Evolutionary conservation across 2,113 vertebrate species (phyloP).

Genomic region (Athene cunicularia): DNA sequence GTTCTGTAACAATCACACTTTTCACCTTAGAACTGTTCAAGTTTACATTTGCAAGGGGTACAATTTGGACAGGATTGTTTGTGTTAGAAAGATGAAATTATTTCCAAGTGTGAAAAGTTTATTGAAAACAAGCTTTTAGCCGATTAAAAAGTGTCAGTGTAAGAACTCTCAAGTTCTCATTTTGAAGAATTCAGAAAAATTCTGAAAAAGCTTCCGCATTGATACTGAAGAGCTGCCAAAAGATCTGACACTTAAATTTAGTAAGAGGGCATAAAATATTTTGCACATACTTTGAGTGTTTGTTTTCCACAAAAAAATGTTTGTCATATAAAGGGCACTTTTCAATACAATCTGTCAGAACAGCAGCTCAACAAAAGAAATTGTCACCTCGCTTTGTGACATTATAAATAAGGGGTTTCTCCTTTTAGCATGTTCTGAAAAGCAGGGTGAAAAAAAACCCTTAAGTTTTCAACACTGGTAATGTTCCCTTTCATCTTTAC

Average conservation of each 20-base stretch:
- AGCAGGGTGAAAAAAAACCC: background rate
- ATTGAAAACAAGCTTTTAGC: background rate
- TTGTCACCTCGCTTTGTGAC: slow-evolving; percentile 60
- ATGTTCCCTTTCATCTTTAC: slow-evolving; percentile 16
- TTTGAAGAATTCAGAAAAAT: slow-evolving; percentile 17
- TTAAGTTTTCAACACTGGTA: background rate
- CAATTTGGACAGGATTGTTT: background rate
- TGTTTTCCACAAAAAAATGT: slow-evolving; percentile 52
- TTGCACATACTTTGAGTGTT: slow-evolving; percentile 52
- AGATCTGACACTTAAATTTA: slow-evolving; percentile 51
- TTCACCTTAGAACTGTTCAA: background rate
- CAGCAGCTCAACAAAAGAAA: slow-evolving; percentile 49
- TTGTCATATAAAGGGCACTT: slow-evolving; percentile 59
- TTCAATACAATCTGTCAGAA: slow-evolving; percentile 54
- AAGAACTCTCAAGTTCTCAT: background rate
- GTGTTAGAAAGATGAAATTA: background rate
- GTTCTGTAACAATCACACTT: background rate
- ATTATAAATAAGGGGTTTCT: slow-evolving; percentile 57
- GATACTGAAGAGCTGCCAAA: slow-evolving; percentile 44
- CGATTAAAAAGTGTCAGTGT: background rate
- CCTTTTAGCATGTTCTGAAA: slow-evolving; percentile 55
- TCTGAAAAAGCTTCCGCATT: slow-evolving; percentile 5
- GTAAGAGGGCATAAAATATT: slow-evolving; percentile 59
- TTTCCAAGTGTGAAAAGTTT: background rate
- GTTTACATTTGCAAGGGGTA: background rate